Evolutionary conservation across 2,888 invertebrate species (phyloP).

Genomic region (Leuctra nigra): DNA sequence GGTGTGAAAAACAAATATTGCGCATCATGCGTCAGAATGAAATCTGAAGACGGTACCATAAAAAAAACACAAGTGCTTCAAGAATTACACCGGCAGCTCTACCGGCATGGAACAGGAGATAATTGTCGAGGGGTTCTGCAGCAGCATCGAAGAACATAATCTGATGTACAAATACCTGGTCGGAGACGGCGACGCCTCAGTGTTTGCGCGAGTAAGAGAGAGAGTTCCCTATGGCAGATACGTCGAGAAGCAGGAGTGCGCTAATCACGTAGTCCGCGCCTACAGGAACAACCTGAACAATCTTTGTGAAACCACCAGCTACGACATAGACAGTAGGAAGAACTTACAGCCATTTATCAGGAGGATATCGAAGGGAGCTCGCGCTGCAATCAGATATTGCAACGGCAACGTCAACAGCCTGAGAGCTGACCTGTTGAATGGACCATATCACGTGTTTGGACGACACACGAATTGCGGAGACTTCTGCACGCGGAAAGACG

Average conservation of each 20-base stretch:
- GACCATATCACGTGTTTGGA: constrained; percentile 21
- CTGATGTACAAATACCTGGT: no score
- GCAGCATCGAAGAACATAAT: no score
- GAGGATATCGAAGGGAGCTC: constrained; percentile 12
- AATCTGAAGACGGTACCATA: neutral
- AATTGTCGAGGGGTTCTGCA: constrained; percentile 28
- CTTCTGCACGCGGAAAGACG: constrained; percentile 11
- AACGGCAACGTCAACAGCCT: neutral
- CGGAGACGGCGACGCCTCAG: constrained; percentile 29
- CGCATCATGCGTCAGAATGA: constrained; percentile 11
- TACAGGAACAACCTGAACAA: constrained; percentile 21
- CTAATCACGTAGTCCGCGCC: constrained; percentile 24
- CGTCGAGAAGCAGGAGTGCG: constrained; percentile 28
- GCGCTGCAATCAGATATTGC: constrained; percentile 8
- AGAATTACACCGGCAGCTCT: constrained; percentile 26
- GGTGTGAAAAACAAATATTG: constrained; percentile 26
- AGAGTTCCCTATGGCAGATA: constrained; percentile 13
- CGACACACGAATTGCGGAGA: constrained; percentile 17
- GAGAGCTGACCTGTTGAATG: constrained; percentile 13
- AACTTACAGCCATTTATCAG: constrained; percentile 1
- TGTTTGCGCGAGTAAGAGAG: constrained; percentile 23
- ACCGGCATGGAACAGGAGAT: constrained; percentile 28
- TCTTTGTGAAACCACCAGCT: neutral
- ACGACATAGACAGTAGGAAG: neutral
- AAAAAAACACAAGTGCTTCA: constrained; percentile 23